Evolutionary conservation across 2,888 invertebrate species (phyloP).

Genomic region (Lepidochitona cinerea): DNA sequence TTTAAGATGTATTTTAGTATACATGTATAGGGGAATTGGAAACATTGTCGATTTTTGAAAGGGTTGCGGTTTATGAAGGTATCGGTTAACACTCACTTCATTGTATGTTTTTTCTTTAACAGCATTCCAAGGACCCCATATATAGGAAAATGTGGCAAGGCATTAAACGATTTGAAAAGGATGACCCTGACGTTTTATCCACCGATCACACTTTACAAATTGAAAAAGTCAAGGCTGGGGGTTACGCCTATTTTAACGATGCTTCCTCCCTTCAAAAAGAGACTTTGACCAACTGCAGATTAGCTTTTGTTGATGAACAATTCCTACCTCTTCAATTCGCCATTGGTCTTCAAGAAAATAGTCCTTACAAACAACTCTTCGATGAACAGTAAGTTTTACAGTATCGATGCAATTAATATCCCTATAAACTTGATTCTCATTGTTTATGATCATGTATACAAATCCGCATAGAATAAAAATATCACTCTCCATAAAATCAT

Average conservation of each 20-base stretch:
- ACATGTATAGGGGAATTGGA: too few relatives aligned
- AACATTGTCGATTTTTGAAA: too few relatives aligned
- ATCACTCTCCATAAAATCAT: too few relatives aligned
- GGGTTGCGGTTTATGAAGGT: too few relatives aligned
- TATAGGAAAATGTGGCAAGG: conserved; percentile 39
- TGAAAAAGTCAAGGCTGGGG: conserved; percentile 30
- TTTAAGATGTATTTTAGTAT: too few relatives aligned
- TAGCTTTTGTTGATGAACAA: conserved; percentile 4
- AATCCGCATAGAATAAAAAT: too few relatives aligned
- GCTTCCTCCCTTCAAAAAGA: conserved; percentile 12
- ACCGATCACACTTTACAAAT: conserved; percentile 35
- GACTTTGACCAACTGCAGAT: conserved; percentile 6
- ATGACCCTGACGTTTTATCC: conserved; percentile 43
- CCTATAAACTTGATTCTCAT: too few relatives aligned
- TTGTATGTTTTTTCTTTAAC: too few relatives aligned
- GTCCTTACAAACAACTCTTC: conserved; percentile 10
- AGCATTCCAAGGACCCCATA: conserved; percentile 37
- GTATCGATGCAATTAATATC: too few relatives aligned
- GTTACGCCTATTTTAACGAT: conserved; percentile 20
- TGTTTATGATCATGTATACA: too few relatives aligned
- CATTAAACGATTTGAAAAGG: conserved; percentile 35
- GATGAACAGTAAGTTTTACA: conserved; percentile 4
- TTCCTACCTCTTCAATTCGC: conserved; percentile 23
- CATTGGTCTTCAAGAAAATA: conserved; percentile 15
- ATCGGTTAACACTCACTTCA: too few relatives aligned